Conservation (phyloP, 2,113 vertebrate genomes). For the Dolichotis patagonum region DNA sequence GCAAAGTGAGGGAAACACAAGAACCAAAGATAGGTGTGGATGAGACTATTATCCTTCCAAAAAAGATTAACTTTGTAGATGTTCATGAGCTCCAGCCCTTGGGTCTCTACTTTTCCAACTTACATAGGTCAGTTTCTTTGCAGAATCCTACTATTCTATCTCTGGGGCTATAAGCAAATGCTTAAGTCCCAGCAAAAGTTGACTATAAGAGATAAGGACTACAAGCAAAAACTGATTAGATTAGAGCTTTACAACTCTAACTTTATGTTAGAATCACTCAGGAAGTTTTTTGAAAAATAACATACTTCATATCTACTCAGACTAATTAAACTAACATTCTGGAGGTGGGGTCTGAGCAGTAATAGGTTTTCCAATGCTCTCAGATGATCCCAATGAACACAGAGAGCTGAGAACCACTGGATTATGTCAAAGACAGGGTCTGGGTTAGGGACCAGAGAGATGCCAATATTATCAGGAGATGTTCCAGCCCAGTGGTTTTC, state of each 20-base stretch:
- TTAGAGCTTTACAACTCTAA: neutral
- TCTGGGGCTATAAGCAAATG: slow-evolving; percentile 2
- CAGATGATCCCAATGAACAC: slow-evolving; percentile 7
- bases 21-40: neutral
- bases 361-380: slow-evolving; percentile 28
- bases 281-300: slow-evolving; percentile 11
- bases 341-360: neutral
- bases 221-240: neutral
- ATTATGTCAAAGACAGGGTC: slow-evolving; percentile 58
- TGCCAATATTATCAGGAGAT: slow-evolving; percentile 44
- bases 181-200: slow-evolving; percentile 12
- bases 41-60: neutral
- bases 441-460: slow-evolving; percentile 27
- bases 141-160: neutral
- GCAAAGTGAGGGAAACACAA: neutral
- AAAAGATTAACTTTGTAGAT: neutral
- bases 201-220: slow-evolving; percentile 38
- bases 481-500: slow-evolving; percentile 46
- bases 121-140: neutral
- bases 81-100: neutral
- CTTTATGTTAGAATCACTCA: neutral
- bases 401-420: slow-evolving; percentile 52
- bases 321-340: slow-evolving; percentile 37
- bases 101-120: neutral
- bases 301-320: slow-evolving; percentile 4